A percentile compares a stretch with the other conserved stretches of the same genome.
These are phyloP conservation scores for Ectemnius lituratus DNA, from an alignment of 2,888 invertebrate species.

Conservation along the genomic window DNA sequence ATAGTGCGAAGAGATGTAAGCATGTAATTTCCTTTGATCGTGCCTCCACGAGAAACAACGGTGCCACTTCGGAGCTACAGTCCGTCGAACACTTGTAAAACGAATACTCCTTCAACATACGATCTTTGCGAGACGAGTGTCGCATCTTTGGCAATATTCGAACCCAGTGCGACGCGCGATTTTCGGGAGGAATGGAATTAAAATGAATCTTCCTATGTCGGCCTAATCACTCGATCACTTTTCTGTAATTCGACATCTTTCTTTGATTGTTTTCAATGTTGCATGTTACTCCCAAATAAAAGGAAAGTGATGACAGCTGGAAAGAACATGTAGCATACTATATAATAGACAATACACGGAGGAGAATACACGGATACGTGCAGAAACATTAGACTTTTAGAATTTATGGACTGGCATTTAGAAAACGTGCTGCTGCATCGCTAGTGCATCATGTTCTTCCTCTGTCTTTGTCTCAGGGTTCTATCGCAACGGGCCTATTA, in stretches of 20 bases:
- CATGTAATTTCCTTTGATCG: constrained; percentile 10
- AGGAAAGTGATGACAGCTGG: constrained; percentile 19
- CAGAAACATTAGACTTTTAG: constrained; percentile 25
- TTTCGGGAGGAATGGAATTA: too few species aligned
- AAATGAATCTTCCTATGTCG: not conserved
- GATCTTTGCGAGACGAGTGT: too few species aligned
- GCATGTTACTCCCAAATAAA: constrained; percentile 1
- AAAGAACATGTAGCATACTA: constrained; percentile 29
- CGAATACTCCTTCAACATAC: not conserved
- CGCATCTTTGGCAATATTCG: too few species aligned
- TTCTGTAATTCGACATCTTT: constrained; percentile 13
- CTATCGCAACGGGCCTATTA: not conserved
- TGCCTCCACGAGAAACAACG: constrained; percentile 27
- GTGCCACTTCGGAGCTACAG: constrained; percentile 15
- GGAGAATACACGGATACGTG: constrained; percentile 30
- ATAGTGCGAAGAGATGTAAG: constrained; percentile 1
- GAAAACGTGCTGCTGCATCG: constrained; percentile 39
- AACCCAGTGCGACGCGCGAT: too few species aligned
- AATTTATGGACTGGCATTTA: constrained; percentile 30
- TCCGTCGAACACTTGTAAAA: constrained; percentile 43
- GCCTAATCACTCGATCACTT: not conserved
- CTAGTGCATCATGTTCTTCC: constrained; percentile 42
- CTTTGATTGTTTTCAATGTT: not conserved
- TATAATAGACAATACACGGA: constrained; percentile 33
- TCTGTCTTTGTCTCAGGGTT: constrained; percentile 3